Percentiles rank a stretch among this genome's conserved stretches.
Evolutionary conservation across 2,113 vertebrate species (phyloP).

Genomic region (Trematocara macrostoma): DNA sequence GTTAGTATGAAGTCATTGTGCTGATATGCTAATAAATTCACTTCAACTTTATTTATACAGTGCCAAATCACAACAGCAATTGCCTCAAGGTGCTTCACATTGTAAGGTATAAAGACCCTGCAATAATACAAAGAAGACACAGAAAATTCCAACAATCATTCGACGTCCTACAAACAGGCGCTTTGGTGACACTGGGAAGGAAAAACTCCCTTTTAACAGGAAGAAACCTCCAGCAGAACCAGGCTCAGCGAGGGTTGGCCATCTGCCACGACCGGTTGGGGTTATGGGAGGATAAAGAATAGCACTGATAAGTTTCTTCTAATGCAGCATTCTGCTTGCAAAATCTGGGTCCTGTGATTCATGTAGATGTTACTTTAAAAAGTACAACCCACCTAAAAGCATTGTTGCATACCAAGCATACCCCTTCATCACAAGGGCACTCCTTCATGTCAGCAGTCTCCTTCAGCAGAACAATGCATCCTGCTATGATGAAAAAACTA

Average conservation of each 20-base stretch:
- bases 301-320: neutral
- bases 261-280: fast-evolving
- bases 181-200: neutral
- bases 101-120: neutral
- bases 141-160: neutral
- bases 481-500: neutral
- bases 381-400: neutral
- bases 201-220: neutral
- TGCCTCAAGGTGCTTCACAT: neutral
- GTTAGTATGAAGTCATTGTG: neutral
- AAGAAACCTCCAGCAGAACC: neutral
- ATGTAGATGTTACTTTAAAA: neutral
- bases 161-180: neutral
- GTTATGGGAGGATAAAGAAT: neutral
- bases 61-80: neutral
- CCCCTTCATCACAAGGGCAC: neutral
- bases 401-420: neutral
- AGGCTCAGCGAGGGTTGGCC: neutral
- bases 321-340: neutral
- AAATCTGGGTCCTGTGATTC: neutral
- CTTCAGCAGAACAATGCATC: neutral
- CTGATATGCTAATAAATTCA: neutral
- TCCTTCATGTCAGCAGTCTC: neutral
- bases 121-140: neutral
- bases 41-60: neutral